phyloP scores from a whole-genome alignment of 1,140 invertebrate genomes.

The Heliconius eleuchia region DNA sequence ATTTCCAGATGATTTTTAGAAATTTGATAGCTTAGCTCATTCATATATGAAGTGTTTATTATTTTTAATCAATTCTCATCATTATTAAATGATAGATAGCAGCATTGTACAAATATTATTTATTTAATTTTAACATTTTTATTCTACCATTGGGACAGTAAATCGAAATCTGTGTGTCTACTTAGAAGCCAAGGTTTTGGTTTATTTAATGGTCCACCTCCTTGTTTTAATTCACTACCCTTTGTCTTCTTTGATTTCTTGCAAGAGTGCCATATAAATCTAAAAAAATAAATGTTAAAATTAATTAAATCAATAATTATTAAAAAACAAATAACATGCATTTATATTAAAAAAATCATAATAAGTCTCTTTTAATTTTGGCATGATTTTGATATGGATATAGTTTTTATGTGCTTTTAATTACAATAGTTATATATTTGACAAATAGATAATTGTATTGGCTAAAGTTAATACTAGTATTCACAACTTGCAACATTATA shows the following conservation, averaged over 20 bases:
- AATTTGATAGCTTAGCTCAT: no score
- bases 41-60: no score
- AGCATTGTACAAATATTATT: neutral
- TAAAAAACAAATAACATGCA: neutral
- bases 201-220: constrained; percentile 65
- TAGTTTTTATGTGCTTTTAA: no score
- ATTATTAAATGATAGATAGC: neutral
- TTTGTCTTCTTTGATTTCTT: constrained; percentile 57
- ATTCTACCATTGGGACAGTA: constrained; percentile 68
- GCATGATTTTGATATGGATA: no score
- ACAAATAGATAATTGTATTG: no score
- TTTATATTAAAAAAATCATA: no score
- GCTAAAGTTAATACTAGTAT: neutral
- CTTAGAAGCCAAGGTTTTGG: constrained; percentile 74
- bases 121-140: constrained; percentile 21
- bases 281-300: constrained; percentile 30
- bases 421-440: no score
- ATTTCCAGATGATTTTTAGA: neutral
- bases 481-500: neutral
- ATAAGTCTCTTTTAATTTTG: no score
- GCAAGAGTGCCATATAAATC: constrained; percentile 74
- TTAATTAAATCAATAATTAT: neutral
- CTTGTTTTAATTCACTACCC: constrained; percentile 50
- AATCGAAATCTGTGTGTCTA: constrained; percentile 71
- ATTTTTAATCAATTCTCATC: neutral